Conservation (phyloP, 2,797 vertebrate species). For the Onychomys leucogaster region DNA sequence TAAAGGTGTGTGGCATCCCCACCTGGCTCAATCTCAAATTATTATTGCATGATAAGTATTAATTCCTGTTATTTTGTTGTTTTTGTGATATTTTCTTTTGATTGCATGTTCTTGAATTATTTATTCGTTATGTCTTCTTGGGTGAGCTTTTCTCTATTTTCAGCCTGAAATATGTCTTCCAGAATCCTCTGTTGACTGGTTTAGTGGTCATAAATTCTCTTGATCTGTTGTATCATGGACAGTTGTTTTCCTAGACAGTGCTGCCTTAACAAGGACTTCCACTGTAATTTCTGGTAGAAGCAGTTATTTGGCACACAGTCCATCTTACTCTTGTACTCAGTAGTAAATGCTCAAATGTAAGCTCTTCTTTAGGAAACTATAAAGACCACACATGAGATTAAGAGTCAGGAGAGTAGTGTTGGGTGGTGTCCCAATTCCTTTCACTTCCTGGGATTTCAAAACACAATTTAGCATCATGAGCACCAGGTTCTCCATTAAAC, state of each 20-base stretch:
- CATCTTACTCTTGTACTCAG: not conserved
- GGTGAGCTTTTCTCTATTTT: too few species aligned
- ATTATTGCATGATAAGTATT: not conserved
- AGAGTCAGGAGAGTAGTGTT: slow-evolving; percentile 77
- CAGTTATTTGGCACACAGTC: not conserved
- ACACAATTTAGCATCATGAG: slow-evolving; percentile 90
- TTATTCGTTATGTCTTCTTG: too few species aligned
- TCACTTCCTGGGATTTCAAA: slow-evolving; percentile 91
- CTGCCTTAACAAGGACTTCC: not conserved
- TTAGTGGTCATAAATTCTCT: not conserved
- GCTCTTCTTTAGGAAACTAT: not conserved
- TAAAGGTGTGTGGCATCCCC: too few species aligned
- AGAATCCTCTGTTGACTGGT: too few species aligned
- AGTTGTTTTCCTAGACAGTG: not conserved
- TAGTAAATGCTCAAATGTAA: not conserved
- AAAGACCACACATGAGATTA: not conserved
- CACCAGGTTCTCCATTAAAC: slow-evolving; percentile 95
- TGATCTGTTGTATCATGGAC: not conserved
- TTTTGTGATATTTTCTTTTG: not conserved
- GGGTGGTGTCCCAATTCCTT: slow-evolving; percentile 91
- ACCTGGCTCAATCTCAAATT: too few species aligned
- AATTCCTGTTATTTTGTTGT: not conserved
- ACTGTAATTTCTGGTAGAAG: not conserved
- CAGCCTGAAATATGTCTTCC: not conserved
- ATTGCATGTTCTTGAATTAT: too few species aligned